These are phyloP conservation scores for Noturus placidus DNA, from an alignment of 2,113 vertebrate genomes.

Conservation along the genomic window DNA sequence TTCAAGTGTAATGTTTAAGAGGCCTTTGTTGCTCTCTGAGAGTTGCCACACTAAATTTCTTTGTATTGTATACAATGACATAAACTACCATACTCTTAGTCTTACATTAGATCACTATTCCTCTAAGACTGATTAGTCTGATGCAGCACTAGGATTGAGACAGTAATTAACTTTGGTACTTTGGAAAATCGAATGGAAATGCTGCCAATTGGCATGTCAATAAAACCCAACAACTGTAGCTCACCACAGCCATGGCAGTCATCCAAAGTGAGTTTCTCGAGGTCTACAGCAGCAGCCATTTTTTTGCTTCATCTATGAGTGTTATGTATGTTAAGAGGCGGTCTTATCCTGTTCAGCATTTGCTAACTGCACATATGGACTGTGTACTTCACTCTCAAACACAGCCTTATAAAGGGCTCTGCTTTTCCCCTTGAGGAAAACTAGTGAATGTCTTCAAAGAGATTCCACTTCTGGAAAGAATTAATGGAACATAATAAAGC, in stretches of 20 bases:
- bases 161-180: neutral
- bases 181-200: neutral
- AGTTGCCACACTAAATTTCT: too few relatives aligned
- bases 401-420: conserved; percentile 7
- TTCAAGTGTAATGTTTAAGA: too few relatives aligned
- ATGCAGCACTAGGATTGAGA: neutral
- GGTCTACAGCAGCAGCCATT: neutral
- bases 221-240: neutral
- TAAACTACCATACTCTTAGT: too few relatives aligned
- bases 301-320: neutral
- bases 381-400: neutral
- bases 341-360: neutral
- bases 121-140: neutral
- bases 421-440: neutral
- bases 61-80: too few relatives aligned
- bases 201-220: neutral
- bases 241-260: neutral
- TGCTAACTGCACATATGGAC: neutral
- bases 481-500: conserved; percentile 6
- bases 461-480: conserved; percentile 28
- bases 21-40: too few relatives aligned
- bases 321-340: neutral
- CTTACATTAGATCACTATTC: neutral
- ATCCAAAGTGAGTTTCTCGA: neutral
- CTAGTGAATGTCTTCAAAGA: conserved; percentile 15